A percentile compares a stretch with the other conserved stretches of the same genome.
These are phyloP conservation scores for Heliothis subflexa DNA, from an alignment of 1,140 invertebrate species.

Conservation along the genomic window DNA sequence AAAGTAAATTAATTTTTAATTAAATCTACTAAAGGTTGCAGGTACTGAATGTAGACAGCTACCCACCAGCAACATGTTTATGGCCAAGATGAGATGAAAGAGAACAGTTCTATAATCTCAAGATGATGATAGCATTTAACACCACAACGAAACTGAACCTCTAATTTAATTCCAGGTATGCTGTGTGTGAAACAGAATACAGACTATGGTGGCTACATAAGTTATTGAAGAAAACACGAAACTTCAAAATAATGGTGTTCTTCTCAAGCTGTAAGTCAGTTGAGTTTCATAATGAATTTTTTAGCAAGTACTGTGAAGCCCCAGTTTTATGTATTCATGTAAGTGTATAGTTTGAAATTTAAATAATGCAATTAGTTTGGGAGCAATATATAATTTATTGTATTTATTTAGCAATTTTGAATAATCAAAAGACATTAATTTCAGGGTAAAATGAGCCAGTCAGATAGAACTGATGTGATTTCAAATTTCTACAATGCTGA, in stretches of 20 bases:
- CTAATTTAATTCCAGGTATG: conserved; percentile 80
- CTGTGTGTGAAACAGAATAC: conserved; percentile 93
- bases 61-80: too few relatives aligned
- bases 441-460: conserved; percentile 94
- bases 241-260: conserved; percentile 95
- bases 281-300: conserved; percentile 88
- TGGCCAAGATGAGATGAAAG: too few relatives aligned
- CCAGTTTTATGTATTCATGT: conserved; percentile 91
- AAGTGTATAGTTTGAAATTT: conserved; percentile 78
- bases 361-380: too few relatives aligned
- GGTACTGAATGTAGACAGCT: too few relatives aligned
- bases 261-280: conserved; percentile 95
- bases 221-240: conserved; percentile 91
- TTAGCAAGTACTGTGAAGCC: conserved; percentile 69
- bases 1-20: too few relatives aligned
- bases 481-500: conserved; percentile 89
- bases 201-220: conserved; percentile 93
- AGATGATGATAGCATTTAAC: too few relatives aligned
- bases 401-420: too few relatives aligned
- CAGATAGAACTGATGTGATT: conserved; percentile 91
- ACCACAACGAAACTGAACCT: not conserved
- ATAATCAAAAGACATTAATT: conserved; percentile 49
- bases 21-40: too few relatives aligned
- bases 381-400: too few relatives aligned
- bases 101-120: too few relatives aligned